Percentiles rank a stretch among this genome's conserved stretches.
Conservation (phyloP, 2,797 vertebrate genomes). For the Amphiprion clarkii region DNA sequence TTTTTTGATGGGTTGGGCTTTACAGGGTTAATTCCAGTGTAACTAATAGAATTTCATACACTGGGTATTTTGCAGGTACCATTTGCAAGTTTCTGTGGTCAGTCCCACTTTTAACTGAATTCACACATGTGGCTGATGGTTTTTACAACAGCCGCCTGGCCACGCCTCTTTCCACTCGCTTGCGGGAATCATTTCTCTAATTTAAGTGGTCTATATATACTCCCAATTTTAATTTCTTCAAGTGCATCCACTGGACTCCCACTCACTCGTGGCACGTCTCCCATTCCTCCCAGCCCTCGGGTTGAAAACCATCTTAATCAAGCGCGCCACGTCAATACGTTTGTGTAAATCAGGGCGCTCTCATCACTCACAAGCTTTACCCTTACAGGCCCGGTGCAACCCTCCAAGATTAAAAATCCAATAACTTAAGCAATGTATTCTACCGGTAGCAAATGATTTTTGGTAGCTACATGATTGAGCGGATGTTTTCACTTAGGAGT, state of each 20-base stretch:
- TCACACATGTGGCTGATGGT: conserved; percentile 49
- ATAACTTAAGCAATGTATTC: conserved; percentile 52
- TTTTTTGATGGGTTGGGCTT: too few species aligned
- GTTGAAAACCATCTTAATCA: conserved; percentile 67
- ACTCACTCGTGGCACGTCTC: conserved; percentile 47
- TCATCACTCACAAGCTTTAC: conserved; percentile 59
- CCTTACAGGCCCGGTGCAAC: conserved; percentile 29
- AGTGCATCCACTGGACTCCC: conserved; percentile 66
- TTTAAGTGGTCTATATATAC: conserved; percentile 44
- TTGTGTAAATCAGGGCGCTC: conserved; percentile 65
- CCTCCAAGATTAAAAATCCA: conserved; percentile 58
- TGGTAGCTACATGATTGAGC: conserved; percentile 52
- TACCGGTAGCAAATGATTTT: conserved; percentile 52
- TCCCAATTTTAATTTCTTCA: conserved; percentile 73
- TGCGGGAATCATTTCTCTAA: conserved; percentile 72
- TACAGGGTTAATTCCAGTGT: conserved; percentile 1
- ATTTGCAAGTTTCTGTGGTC: conserved; percentile 20
- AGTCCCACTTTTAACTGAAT: conserved; percentile 60
- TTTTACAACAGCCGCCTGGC: conserved; percentile 45
- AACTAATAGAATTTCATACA: conserved; percentile 17
- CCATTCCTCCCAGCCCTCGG: conserved; percentile 35
- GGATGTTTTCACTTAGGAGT: conserved; percentile 51
- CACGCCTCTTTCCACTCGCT: conserved; percentile 42
- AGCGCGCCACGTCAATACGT: conserved; percentile 47
- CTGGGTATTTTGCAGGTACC: neutral